Evolutionary conservation across 2,888 invertebrate genomes (phyloP).

Genomic region (Dolichomitus sp.): DNA sequence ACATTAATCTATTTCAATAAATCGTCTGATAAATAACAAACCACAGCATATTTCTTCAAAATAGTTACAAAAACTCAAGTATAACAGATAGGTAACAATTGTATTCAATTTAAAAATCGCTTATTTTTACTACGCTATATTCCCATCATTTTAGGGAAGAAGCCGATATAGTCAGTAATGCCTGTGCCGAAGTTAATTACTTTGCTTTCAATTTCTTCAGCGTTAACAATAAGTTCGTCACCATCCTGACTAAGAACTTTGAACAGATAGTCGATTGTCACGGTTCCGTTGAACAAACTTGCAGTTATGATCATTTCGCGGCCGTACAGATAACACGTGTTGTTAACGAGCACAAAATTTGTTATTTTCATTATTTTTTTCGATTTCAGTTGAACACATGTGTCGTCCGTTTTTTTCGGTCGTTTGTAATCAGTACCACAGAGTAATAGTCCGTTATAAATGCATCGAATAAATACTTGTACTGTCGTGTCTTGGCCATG

Average conservation of each 20-base stretch:
- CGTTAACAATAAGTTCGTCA: slow-evolving; percentile 2
- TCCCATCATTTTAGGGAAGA: slow-evolving; percentile 25
- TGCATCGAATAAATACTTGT: slow-evolving; percentile 1
- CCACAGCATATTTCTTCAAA: no score
- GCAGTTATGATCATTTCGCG: slow-evolving; percentile 32
- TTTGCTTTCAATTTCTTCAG: slow-evolving; percentile 9
- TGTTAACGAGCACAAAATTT: slow-evolving; percentile 33
- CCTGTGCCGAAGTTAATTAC: slow-evolving; percentile 19
- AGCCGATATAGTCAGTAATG: neutral
- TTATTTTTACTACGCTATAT: neutral
- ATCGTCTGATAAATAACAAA: no score
- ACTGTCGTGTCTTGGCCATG: neutral
- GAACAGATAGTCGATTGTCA: slow-evolving; percentile 3
- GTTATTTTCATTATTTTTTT: slow-evolving; percentile 42
- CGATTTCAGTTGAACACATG: slow-evolving; percentile 41
- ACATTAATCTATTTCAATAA: no score
- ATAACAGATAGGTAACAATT: neutral
- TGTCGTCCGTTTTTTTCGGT: slow-evolving; percentile 51
- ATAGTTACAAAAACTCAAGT: neutral
- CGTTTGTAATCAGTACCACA: slow-evolving; percentile 35
- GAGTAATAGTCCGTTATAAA: neutral
- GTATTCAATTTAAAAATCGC: neutral
- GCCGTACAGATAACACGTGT: slow-evolving; percentile 43
- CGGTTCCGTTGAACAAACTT: neutral
- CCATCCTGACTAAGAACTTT: neutral